A percentile compares a stretch with the other conserved stretches of the same genome.
phyloP scores from a whole-genome alignment of 2,113 vertebrate genomes.

The Hyperoodon ampullatus region DNA sequence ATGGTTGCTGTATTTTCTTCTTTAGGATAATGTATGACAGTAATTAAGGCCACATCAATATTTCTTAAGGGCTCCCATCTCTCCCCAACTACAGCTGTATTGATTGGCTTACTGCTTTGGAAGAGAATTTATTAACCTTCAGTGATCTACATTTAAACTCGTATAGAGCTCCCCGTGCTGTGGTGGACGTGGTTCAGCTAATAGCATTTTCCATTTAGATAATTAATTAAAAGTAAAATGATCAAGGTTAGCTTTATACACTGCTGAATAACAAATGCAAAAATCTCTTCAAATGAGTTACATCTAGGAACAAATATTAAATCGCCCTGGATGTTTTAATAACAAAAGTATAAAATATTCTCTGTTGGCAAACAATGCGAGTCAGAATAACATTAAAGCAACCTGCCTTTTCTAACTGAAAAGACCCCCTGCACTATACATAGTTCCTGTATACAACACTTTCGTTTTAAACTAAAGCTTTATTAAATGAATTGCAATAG shows the following conservation, averaged over 20 bases:
- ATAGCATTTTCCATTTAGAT: slow-evolving; percentile 76
- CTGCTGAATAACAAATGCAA: slow-evolving; percentile 82
- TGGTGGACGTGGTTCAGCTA: slow-evolving; percentile 68
- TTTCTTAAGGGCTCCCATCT: slow-evolving; percentile 71
- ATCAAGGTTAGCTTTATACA: slow-evolving; percentile 84
- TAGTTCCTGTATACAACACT: slow-evolving; percentile 93
- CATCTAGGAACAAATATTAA: slow-evolving; percentile 84
- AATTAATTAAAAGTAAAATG: slow-evolving; percentile 81
- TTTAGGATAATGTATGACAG: slow-evolving; percentile 73
- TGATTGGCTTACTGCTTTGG: slow-evolving; percentile 74
- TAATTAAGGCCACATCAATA: slow-evolving; percentile 87
- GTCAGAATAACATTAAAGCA: slow-evolving; percentile 91
- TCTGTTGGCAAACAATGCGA: slow-evolving; percentile 87
- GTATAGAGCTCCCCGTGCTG: slow-evolving; percentile 73
- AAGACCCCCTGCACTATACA: slow-evolving; percentile 91
- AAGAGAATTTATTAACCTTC: slow-evolving; percentile 80
- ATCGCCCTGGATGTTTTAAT: slow-evolving; percentile 85
- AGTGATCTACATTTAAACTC: slow-evolving; percentile 76
- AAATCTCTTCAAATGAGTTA: slow-evolving; percentile 83
- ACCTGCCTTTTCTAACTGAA: slow-evolving; percentile 91
- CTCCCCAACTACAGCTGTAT: slow-evolving; percentile 56
- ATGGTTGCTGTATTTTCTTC: slow-evolving; percentile 48
- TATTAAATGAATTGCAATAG: slow-evolving; percentile 95
- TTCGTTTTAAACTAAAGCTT: slow-evolving; percentile 93
- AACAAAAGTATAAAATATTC: slow-evolving; percentile 88